Evolutionary conservation across 2,797 vertebrate species (phyloP).

Genomic region (Melanotaenia pygmaea): DNA sequence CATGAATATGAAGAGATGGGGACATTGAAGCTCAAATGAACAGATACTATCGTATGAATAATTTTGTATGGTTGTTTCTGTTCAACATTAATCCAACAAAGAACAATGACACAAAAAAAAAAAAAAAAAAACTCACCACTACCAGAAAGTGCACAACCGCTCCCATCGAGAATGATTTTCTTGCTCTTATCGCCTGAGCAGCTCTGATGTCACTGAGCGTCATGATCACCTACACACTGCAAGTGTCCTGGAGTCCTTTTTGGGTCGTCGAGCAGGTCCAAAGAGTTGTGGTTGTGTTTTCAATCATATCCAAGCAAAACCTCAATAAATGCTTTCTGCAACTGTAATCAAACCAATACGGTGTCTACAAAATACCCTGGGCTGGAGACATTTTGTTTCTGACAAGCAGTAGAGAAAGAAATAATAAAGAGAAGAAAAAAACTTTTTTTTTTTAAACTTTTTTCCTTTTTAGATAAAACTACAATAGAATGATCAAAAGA

Average conservation of each 20-base stretch:
- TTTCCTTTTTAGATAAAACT: slow-evolving; percentile 83
- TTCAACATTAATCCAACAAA: background rate
- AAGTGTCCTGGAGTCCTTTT: slow-evolving; percentile 36
- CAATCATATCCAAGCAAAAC: slow-evolving; percentile 47
- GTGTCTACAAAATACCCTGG: slow-evolving; percentile 64
- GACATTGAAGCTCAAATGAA: slow-evolving; percentile 26
- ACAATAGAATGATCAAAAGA: slow-evolving; percentile 84
- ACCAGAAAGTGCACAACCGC: slow-evolving; percentile 1
- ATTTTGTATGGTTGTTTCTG: slow-evolving; percentile 9
- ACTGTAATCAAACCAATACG: slow-evolving; percentile 71
- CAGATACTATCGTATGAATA: slow-evolving; percentile 7
- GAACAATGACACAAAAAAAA: background rate
- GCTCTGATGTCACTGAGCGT: slow-evolving; percentile 26
- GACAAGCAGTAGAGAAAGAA: slow-evolving; percentile 69
- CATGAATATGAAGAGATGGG: slow-evolving; percentile 12
- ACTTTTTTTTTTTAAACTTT: slow-evolving; percentile 69
- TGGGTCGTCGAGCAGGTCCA: slow-evolving; percentile 37
- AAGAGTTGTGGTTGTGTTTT: slow-evolving; percentile 50
- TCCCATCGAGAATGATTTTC: slow-evolving; percentile 16
- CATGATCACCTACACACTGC: slow-evolving; percentile 17
- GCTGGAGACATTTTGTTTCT: slow-evolving; percentile 59
- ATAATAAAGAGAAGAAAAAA: slow-evolving; percentile 67
- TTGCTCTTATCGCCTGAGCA: slow-evolving; percentile 56
- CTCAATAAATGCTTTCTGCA: slow-evolving; percentile 61
- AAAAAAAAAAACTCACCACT: background rate